phyloP scores from a whole-genome alignment of 1,140 invertebrate genomes.

The Trachelipus rathkii region DNA sequence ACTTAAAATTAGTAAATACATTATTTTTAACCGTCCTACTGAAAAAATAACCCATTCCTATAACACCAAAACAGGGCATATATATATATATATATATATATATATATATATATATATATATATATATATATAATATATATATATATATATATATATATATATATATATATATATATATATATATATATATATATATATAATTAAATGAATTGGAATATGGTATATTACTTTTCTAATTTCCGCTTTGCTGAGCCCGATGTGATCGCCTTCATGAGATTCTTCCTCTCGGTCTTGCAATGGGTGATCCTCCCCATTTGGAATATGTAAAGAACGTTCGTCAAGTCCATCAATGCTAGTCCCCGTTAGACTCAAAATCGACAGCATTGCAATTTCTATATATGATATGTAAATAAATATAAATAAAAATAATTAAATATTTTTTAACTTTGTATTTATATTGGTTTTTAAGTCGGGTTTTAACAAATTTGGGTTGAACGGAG shows the following conservation, averaged over 20 bases:
- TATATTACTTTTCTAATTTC: conserved; percentile 1
- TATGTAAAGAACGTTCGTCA: not conserved
- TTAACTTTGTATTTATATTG: not conserved
- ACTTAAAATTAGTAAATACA: no score
- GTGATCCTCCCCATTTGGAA: not conserved
- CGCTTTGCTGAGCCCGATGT: not conserved
- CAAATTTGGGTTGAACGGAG: not conserved
- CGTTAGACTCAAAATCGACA: not conserved
- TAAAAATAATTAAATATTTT: not conserved
- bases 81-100: no score
- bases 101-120: not conserved
- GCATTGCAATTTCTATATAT: not conserved
- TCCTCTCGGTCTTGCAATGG: not conserved
- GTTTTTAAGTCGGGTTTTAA: not conserved
- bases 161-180: no score
- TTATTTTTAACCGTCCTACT: no score
- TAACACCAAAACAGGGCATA: no score
- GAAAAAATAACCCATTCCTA: no score
- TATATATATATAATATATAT: not conserved
- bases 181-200: no score
- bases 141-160: no score
- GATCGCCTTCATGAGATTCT: not conserved
- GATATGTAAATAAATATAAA: not conserved
- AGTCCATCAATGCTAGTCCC: not conserved
- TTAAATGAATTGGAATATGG: no score